Conservation (phyloP, 2,888 invertebrate genomes). For the Tupiocoris notatus region DNA sequence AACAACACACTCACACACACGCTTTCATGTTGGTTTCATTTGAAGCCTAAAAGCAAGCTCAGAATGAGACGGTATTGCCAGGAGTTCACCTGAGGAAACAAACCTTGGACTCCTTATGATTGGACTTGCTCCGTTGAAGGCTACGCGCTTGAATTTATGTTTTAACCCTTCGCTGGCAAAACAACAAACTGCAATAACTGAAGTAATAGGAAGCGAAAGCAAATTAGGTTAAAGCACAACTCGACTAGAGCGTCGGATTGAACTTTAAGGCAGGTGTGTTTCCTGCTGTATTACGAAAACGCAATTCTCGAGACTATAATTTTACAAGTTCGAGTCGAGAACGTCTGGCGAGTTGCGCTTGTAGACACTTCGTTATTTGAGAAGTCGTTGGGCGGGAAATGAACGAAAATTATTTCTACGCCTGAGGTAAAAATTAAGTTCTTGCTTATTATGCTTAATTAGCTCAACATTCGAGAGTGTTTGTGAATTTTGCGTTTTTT, state of each 20-base stretch:
- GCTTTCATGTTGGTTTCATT: neutral
- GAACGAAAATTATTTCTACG: too few species aligned
- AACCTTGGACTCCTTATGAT: neutral
- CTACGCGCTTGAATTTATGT: neutral
- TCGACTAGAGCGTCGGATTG: neutral
- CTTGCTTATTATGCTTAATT: too few species aligned
- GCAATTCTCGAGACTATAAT: neutral
- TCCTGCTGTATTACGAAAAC: neutral
- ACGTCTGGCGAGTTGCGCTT: neutral
- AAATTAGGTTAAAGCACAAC: conserved; percentile 2
- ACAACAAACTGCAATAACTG: conserved; percentile 6
- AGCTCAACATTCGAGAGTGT: too few species aligned
- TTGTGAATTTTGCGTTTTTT: too few species aligned
- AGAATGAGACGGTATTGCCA: neutral
- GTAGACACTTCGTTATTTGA: too few species aligned
- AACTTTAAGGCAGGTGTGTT: neutral
- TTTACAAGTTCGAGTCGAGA: neutral
- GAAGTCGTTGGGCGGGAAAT: too few species aligned
- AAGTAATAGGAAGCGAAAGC: conserved; percentile 15
- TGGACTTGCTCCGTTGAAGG: neutral
- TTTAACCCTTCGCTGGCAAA: neutral
- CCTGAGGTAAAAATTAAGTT: too few species aligned
- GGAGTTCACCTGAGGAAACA: neutral
- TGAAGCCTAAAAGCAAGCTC: neutral
- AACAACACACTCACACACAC: too few species aligned